phyloP scores from a whole-genome alignment of 30 jellyfish, hydroid and myxozoan species.

The Catostylus mosaicus region DNA sequence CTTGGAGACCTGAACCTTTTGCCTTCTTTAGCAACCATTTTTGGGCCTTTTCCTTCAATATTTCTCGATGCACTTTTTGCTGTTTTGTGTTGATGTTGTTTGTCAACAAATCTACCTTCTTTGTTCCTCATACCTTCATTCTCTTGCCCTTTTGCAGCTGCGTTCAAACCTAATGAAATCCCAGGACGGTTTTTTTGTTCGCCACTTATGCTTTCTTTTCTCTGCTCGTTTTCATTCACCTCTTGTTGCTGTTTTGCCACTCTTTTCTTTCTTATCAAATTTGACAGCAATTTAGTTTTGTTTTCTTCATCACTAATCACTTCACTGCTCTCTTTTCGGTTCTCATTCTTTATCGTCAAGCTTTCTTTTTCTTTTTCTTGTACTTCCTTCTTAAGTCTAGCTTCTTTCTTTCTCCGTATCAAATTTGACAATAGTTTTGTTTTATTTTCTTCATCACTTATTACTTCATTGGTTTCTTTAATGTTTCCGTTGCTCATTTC shows the following conservation, averaged over 20 bases:
- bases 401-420: constrained; percentile 42
- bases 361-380: not conserved
- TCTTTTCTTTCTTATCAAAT: constrained; percentile 47
- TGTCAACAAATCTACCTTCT: not conserved
- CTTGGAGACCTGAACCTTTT: not conserved
- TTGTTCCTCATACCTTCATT: not conserved
- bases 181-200: not conserved
- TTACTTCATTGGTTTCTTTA: not conserved
- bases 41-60: too few species aligned
- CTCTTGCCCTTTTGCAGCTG: not conserved
- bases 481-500: not conserved
- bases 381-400: not conserved
- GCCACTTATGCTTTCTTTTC: not conserved
- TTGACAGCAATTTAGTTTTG: constrained; percentile 31
- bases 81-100: too few species aligned
- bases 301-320: constrained; percentile 43
- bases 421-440: constrained; percentile 26
- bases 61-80: too few species aligned
- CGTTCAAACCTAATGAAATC: too few species aligned
- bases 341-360: not conserved
- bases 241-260: constrained; percentile 3
- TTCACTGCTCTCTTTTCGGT: not conserved
- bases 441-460: constrained; percentile 55
- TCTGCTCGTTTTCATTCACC: not conserved
- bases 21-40: not conserved